Evolutionary conservation across 2,888 invertebrate species (phyloP), one percentile per base, ranked within the genome.

Genomic region (Holacanthella duospinosa): DNA sequence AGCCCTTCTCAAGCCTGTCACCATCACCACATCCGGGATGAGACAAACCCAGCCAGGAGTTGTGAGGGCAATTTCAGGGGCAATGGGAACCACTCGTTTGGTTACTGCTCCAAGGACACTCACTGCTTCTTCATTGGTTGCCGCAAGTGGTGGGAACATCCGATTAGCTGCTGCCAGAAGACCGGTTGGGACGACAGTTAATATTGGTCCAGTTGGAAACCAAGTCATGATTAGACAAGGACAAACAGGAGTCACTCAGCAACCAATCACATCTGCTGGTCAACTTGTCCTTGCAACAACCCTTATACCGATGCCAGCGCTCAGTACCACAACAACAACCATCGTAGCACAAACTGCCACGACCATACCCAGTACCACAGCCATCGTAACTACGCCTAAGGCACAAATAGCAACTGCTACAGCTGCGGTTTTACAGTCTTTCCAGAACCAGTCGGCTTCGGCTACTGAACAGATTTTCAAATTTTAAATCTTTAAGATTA

Each of bases 11-110:
- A 62, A 68, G 21, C 68, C 68, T 6, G 60, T 69, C 1, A 60
- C 68, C 1, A 66, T 70, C 55, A 59, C 66, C 0, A 61, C 69
- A 25, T 56, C 68, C 19, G 65, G 66, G 9, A 57, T 64, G 57
- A 59, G 70, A 44, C 53, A 65, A 54, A 24, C 60, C 12, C 57
- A 61, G 1, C 59, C 66, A 12, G 43, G 68, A 16, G 58, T 53
- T 16, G 43, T 61, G 6, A 59, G 53, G 29, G 29, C 43, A 29
- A 28, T 43, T 36, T 61, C 44, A 36, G 43, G 16, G 28, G 24
- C 56, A 3, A 2, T 29, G 25, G 29, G 44, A 9, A 43, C 54
- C 1, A 19, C 48, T 48, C 48, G 48, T 48, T 21, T 59, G 4
- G 55, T 59, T 26, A 59, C 54, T 2, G 19, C 59, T 26, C 25